A percentile compares a stretch with the other conserved stretches of the same genome.
Conservation (phyloP, 2,113 vertebrate species). For the Sceloporus tristichus region DNA sequence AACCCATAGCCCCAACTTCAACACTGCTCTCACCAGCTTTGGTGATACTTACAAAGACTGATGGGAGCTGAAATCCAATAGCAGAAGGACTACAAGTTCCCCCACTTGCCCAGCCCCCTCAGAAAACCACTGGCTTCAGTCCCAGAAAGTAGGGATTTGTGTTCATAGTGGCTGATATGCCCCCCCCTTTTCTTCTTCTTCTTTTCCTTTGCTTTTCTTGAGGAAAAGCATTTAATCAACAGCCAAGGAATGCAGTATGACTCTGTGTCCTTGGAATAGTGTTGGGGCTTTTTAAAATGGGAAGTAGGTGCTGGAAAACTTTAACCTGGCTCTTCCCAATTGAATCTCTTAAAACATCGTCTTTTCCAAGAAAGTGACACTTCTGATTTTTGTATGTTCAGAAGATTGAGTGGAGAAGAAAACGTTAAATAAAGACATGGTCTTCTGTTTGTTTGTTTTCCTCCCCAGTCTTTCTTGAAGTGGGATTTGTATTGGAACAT, state of each 20-base stretch:
- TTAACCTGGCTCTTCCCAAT: conserved; percentile 37
- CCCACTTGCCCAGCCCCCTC: not conserved
- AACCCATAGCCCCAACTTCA: no score
- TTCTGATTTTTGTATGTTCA: conserved; percentile 23
- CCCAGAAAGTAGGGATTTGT: no score
- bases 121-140: not conserved
- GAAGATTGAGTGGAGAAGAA: conserved; percentile 46
- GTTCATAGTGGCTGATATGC: not conserved
- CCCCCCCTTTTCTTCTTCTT: no score
- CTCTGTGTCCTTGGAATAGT: not conserved
- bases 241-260: not conserved
- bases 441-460: not conserved
- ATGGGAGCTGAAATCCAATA: no score
- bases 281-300: not conserved
- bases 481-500: not conserved
- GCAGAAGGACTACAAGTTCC: no score
- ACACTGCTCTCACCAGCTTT: no score
- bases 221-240: no score
- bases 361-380: conserved; percentile 33
- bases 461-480: not conserved
- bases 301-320: not conserved
- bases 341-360: not conserved
- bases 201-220: no score
- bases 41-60: no score
- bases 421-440: conserved; percentile 42